These are phyloP conservation scores for Australoheros scitulus DNA, from an alignment of 2,113 vertebrate genomes.

Conservation along the genomic window DNA sequence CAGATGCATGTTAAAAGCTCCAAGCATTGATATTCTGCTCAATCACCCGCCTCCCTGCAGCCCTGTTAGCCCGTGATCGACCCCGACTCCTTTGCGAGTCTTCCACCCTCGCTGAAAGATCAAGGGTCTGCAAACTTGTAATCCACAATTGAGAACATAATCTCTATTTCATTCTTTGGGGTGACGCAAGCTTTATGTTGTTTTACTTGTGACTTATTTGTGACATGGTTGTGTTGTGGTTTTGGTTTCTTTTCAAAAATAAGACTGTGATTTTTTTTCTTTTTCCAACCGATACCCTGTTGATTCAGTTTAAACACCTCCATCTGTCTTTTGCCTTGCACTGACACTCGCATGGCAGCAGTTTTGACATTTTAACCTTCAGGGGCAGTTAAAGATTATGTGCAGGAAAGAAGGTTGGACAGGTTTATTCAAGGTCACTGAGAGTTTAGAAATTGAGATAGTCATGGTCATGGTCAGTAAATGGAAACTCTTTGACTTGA, in stretches of 20 bases:
- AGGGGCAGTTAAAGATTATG: constrained; percentile 45
- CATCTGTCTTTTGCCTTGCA: constrained; percentile 1
- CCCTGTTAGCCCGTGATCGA: constrained; percentile 50
- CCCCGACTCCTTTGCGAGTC: constrained; percentile 40
- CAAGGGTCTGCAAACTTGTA: constrained; percentile 57
- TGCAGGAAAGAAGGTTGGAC: constrained; percentile 27
- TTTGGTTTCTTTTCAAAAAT: constrained; percentile 19
- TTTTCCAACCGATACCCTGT: not conserved
- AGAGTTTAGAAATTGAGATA: constrained; percentile 53
- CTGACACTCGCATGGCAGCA: not conserved
- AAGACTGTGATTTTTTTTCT: not conserved
- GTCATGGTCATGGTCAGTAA: constrained; percentile 51
- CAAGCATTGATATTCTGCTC: constrained; percentile 65
- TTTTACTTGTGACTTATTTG: constrained; percentile 20
- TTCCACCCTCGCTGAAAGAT: constrained; percentile 32
- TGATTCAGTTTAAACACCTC: constrained; percentile 13
- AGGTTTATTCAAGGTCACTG: constrained; percentile 53
- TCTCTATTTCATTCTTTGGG: constrained; percentile 42
- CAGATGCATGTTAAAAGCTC: constrained; percentile 54
- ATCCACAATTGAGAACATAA: constrained; percentile 59
- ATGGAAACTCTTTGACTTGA: constrained; percentile 55
- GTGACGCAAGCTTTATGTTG: constrained; percentile 28
- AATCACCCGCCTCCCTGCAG: constrained; percentile 40
- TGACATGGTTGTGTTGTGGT: not conserved
- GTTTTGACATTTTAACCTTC: constrained; percentile 52